phyloP scores from a whole-genome alignment of 1,140 invertebrate species.

The Acromyrmex heyeri region DNA sequence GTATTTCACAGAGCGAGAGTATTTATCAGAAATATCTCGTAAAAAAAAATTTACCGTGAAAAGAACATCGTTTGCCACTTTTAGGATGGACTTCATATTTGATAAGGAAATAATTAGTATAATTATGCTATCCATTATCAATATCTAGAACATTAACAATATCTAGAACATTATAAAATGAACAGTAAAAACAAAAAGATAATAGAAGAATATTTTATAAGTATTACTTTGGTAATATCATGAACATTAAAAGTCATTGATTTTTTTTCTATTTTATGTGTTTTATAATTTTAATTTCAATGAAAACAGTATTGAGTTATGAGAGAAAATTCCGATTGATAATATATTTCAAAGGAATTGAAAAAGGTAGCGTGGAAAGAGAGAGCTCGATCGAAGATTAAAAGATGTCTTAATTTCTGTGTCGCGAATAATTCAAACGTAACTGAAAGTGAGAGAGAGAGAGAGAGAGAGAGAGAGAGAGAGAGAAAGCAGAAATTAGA shows the following conservation, averaged over 20 bases:
- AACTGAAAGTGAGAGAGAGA: neutral
- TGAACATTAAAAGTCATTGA: neutral
- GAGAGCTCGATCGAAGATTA: conserved; percentile 11
- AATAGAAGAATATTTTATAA: neutral
- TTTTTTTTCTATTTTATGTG: neutral
- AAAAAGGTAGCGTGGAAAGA: neutral
- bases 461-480: too few relatives aligned
- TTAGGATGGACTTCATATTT: neutral
- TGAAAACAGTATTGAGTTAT: neutral
- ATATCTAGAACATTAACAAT: too few relatives aligned
- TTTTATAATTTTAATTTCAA: neutral
- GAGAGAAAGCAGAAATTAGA: neutral
- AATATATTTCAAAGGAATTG: conserved; percentile 20
- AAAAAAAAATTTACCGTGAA: conserved; percentile 12
- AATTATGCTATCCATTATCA: neutral
- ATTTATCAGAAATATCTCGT: conserved; percentile 44
- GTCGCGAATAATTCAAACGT: conserved; percentile 60
- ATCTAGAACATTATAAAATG: neutral
- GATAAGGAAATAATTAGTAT: neutral
- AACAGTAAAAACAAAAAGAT: neutral
- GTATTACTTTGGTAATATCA: neutral
- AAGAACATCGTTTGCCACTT: conserved; percentile 25
- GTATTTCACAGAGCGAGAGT: conserved; percentile 4
- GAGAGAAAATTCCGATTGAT: neutral
- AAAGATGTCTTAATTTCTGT: conserved; percentile 39